Conservation (phyloP, 92 coral and sea anemone species). For the Palythoa grandis region DNA sequence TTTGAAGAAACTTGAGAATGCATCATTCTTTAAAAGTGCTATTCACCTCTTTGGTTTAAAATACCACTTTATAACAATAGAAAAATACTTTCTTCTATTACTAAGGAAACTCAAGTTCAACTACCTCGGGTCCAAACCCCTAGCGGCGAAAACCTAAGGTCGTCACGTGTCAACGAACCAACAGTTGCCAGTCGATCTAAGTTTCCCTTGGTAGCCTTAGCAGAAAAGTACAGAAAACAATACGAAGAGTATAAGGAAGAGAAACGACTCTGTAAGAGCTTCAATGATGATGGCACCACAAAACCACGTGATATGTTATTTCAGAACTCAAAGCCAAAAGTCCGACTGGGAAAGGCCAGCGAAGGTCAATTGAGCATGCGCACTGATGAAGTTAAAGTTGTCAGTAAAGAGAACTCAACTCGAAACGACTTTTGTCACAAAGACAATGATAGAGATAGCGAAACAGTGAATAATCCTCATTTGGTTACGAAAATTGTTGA, state of each 20-base stretch:
- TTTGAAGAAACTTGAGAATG: too few species aligned
- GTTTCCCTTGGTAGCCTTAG: conserved; percentile 68
- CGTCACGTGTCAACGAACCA: conserved; percentile 39
- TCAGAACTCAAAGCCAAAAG: not conserved
- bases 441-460: not conserved
- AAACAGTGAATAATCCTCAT: not conserved
- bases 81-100: not conserved
- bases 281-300: not conserved
- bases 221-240: conserved; percentile 78
- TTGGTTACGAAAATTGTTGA: not conserved
- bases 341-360: not conserved
- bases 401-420: not conserved
- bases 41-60: too few species aligned
- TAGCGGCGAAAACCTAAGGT: conserved; percentile 8
- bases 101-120: conserved; percentile 53
- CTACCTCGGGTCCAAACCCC: conserved; percentile 70
- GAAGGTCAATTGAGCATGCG: not conserved
- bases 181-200: conserved; percentile 28
- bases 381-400: not conserved
- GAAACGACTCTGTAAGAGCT: not conserved
- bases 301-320: not conserved
- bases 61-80: not conserved
- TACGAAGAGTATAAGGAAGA: conserved; percentile 48
- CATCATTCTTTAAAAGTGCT: too few species aligned
- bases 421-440: not conserved